phyloP scores from a whole-genome alignment of 2,113 vertebrate species.

The Nothobranchius kuhntae region DNA sequence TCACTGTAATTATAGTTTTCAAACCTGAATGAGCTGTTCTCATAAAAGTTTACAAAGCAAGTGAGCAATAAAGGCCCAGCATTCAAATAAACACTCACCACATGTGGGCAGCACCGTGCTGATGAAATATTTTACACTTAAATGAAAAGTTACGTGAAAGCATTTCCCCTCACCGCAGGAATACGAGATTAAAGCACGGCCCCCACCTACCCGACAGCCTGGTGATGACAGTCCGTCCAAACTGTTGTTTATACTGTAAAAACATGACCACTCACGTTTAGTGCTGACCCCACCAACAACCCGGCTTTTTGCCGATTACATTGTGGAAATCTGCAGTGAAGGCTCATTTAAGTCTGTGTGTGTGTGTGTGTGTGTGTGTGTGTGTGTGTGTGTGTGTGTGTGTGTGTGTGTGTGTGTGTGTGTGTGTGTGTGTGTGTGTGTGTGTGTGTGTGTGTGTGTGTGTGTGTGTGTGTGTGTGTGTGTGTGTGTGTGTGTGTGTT shows the following conservation, averaged over 20 bases:
- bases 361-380: neutral
- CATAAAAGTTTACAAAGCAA: constrained; percentile 31
- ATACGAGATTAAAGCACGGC: constrained; percentile 14
- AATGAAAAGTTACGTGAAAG: constrained; percentile 29
- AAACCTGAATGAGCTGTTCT: constrained; percentile 26
- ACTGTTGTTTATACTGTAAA: constrained; percentile 69
- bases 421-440: constrained; percentile 1
- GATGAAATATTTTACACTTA: constrained; percentile 21
- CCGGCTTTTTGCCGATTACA: constrained; percentile 23
- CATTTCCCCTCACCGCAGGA: constrained; percentile 26
- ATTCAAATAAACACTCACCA: constrained; percentile 23
- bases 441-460: constrained; percentile 6
- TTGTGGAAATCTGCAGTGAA: constrained; percentile 40
- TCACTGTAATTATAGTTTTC: constrained; percentile 41
- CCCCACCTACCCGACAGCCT: constrained; percentile 20
- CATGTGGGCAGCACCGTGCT: constrained; percentile 5
- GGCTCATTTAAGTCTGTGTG: constrained; percentile 18
- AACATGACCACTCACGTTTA: constrained; percentile 69
- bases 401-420: constrained; percentile 22
- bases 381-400: constrained; percentile 13
- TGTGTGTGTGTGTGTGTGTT: constrained; percentile 4
- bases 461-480: constrained; percentile 25
- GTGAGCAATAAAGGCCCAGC: constrained; percentile 23
- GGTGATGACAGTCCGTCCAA: constrained; percentile 50
- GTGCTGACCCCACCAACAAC: constrained; percentile 53